Conservation (phyloP, 2,888 invertebrate genomes). For the Strigamia crassipes region DNA sequence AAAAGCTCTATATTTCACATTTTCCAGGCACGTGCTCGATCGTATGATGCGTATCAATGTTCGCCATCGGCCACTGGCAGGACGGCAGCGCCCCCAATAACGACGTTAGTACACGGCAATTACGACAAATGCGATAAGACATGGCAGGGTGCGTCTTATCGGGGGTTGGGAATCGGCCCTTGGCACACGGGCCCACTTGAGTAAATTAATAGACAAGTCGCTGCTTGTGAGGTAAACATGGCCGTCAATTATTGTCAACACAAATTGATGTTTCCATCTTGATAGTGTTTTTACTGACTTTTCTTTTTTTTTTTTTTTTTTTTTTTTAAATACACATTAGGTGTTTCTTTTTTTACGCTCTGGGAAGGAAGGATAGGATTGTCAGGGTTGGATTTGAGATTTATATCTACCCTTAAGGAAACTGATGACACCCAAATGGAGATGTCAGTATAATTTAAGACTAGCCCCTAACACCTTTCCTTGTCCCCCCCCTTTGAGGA, state of each 20-base stretch:
- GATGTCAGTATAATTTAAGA: too few species aligned
- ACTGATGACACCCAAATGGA: too few species aligned
- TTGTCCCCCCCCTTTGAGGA: too few species aligned
- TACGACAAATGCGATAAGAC: constrained; percentile 4
- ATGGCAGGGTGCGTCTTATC: constrained; percentile 3
- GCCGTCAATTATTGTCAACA: constrained; percentile 10
- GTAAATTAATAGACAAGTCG: constrained; percentile 3
- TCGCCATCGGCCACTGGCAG: neutral
- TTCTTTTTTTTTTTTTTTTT: too few species aligned
- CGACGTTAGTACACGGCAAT: neutral
- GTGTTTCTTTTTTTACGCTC: neutral
- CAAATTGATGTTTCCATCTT: neutral
- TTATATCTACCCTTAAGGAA: too few species aligned
- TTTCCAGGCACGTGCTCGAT: neutral
- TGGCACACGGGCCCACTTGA: neutral
- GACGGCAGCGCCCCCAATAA: neutral
- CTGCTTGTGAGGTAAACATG: constrained; percentile 4
- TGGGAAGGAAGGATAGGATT: too few species aligned
- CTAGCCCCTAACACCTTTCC: too few species aligned
- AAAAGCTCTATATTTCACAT: neutral
- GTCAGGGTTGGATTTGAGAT: too few species aligned
- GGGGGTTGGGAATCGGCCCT: neutral
- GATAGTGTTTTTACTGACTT: neutral
- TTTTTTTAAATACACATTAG: neutral
- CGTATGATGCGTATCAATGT: neutral